phyloP scores from a whole-genome alignment of 1,140 invertebrate genomes.

The Andrena cerasifolii region DNA sequence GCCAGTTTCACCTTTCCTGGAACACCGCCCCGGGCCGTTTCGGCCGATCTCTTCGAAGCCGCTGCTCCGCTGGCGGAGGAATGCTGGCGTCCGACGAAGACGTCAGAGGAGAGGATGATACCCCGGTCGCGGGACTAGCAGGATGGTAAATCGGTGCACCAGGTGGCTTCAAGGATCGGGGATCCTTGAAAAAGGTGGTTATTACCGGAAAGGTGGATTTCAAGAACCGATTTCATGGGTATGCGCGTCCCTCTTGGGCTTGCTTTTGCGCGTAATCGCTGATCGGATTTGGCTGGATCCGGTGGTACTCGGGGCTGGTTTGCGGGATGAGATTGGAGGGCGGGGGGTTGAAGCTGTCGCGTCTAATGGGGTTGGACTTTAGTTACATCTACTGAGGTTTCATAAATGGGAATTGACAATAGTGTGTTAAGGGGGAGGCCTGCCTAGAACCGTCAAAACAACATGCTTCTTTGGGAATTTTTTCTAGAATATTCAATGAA shows the following conservation, averaged over 20 bases:
- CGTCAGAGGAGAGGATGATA: constrained; percentile 24
- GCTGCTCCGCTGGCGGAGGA: constrained; percentile 34
- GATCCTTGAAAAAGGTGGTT: constrained; percentile 48
- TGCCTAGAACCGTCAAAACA: no score
- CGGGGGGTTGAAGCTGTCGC: no score
- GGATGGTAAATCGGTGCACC: constrained; percentile 49
- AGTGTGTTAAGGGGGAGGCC: no score
- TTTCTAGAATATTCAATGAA: no score
- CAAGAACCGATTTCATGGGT: constrained; percentile 35
- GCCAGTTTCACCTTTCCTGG: constrained; percentile 67
- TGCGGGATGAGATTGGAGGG: no score
- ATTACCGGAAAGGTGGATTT: constrained; percentile 50
- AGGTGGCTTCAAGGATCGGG: constrained; percentile 67
- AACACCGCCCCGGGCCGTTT: constrained; percentile 61
- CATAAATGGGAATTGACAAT: no score
- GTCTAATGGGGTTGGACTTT: no score
- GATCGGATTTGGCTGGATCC: neutral
- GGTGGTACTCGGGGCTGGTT: neutral
- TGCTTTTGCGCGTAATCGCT: constrained; percentile 1
- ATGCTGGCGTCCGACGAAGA: constrained; percentile 50
- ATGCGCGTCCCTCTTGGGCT: neutral
- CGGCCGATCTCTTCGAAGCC: constrained; percentile 47
- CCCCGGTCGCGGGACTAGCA: constrained; percentile 13
- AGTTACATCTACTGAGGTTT: no score
- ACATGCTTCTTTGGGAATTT: no score